phyloP scores from a whole-genome alignment of 2,888 invertebrate species.

The Dorcus hopei region DNA sequence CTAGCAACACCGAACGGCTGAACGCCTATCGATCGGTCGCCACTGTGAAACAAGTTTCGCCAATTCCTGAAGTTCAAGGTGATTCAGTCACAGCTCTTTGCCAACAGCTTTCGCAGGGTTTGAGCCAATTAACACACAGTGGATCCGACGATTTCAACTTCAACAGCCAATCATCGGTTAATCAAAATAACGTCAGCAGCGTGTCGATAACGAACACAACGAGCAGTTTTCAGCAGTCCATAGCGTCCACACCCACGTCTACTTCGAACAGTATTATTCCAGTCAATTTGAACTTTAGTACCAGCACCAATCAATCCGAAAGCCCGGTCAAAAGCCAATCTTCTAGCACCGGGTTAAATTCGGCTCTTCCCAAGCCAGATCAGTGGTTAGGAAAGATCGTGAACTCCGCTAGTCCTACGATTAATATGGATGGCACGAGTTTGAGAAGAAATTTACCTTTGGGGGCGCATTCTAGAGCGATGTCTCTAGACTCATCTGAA shows the following conservation, averaged over 20 bases:
- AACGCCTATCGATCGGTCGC: slow-evolving; percentile 42
- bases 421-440: slow-evolving; percentile 45
- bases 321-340: slow-evolving; percentile 19
- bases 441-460: slow-evolving; percentile 57
- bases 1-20: slow-evolving; percentile 87
- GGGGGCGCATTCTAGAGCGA: slow-evolving; percentile 51
- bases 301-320: slow-evolving; percentile 26
- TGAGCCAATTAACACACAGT: slow-evolving; percentile 62
- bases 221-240: slow-evolving; percentile 39
- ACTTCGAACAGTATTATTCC: slow-evolving; percentile 34
- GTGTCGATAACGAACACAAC: slow-evolving; percentile 43
- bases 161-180: slow-evolving; percentile 55
- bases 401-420: slow-evolving; percentile 53
- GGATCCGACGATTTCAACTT: slow-evolving; percentile 58
- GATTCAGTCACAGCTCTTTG: slow-evolving; percentile 70
- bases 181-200: slow-evolving; percentile 51
- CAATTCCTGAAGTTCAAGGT: slow-evolving; percentile 72
- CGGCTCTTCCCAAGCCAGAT: slow-evolving; percentile 71
- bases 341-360: slow-evolving; percentile 27
- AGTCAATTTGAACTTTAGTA: slow-evolving; percentile 35
- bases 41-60: slow-evolving; percentile 58
- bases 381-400: slow-evolving; percentile 79
- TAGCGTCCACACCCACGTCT: slow-evolving; percentile 31
- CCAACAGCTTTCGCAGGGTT: slow-evolving; percentile 69
- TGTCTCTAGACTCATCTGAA: slow-evolving; percentile 55